Conservation (phyloP, 2,113 vertebrate genomes). For the Andinoacara biseriatus region DNA sequence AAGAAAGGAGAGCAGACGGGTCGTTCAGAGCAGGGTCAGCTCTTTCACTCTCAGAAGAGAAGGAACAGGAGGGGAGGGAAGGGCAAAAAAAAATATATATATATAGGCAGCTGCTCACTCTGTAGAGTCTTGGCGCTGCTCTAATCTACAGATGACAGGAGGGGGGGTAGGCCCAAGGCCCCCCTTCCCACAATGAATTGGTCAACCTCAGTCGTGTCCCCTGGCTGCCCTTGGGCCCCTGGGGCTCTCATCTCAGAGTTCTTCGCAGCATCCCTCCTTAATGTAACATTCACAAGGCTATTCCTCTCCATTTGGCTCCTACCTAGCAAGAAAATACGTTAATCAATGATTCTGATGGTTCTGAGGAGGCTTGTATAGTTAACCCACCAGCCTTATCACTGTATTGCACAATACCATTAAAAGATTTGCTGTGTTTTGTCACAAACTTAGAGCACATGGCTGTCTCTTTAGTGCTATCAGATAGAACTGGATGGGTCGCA, state of each 20-base stretch:
- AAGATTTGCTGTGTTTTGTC: slow-evolving; percentile 43
- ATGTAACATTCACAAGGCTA: slow-evolving; percentile 40
- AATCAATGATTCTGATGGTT: slow-evolving; percentile 66
- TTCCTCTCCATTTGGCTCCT: slow-evolving; percentile 51
- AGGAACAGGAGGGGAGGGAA: slow-evolving; percentile 26
- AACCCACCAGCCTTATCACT: slow-evolving; percentile 41
- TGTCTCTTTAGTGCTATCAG: slow-evolving; percentile 12
- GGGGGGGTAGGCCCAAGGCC: background rate
- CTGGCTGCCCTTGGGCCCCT: slow-evolving; percentile 70
- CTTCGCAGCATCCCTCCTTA: slow-evolving; percentile 52
- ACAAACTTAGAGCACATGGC: slow-evolving; percentile 30
- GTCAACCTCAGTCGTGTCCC: slow-evolving; percentile 65
- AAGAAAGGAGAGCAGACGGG: slow-evolving; percentile 30
- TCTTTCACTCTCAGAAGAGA: slow-evolving; percentile 49
- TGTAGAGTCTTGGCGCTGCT: slow-evolving; percentile 74
- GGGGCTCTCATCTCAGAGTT: slow-evolving; percentile 52
- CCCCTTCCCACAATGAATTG: slow-evolving; percentile 35
- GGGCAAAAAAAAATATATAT: slow-evolving; percentile 51
- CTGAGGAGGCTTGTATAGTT: slow-evolving; percentile 46
- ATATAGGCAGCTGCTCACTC: slow-evolving; percentile 81
- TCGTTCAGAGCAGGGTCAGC: slow-evolving; percentile 53
- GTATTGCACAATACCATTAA: slow-evolving; percentile 45
- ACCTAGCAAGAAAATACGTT: slow-evolving; percentile 61
- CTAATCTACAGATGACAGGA: slow-evolving; percentile 66
- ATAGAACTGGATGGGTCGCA: slow-evolving; percentile 14